These are phyloP conservation scores for Corythaeola cristata DNA, from an alignment of 2,113 vertebrate genomes.

Conservation along the genomic window DNA sequence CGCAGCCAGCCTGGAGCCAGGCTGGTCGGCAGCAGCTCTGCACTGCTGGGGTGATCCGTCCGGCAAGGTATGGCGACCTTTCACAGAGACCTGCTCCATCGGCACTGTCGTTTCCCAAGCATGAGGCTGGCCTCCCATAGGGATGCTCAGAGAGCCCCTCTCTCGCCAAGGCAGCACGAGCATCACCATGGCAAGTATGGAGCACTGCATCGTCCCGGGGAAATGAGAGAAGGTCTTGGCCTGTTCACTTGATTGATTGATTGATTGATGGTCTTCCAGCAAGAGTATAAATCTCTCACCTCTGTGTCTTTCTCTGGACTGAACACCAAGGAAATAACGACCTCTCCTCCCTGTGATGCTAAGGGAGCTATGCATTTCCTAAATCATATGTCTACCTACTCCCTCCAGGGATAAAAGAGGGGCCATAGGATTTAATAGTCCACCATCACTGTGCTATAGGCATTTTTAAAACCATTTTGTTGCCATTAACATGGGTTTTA, in stretches of 20 bases:
- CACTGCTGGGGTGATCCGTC: neutral
- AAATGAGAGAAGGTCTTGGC: neutral
- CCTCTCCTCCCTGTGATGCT: rapidly evolving
- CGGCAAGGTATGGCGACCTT: neutral
- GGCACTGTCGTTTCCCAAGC: rapidly evolving
- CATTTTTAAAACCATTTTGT: neutral
- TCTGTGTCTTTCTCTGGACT: neutral
- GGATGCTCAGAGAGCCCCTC: neutral
- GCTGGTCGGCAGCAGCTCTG: neutral
- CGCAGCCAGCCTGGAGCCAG: neutral
- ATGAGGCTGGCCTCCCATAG: rapidly evolving
- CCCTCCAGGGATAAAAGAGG: neutral
- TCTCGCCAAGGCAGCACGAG: neutral
- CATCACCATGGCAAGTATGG: rapidly evolving
- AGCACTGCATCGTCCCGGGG: neutral
- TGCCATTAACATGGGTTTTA: neutral
- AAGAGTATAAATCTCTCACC: neutral
- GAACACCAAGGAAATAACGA: neutral
- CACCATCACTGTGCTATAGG: neutral
- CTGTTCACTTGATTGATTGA: neutral
- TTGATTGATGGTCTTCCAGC: neutral
- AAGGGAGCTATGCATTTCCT: neutral
- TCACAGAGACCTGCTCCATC: rapidly evolving
- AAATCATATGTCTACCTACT: rapidly evolving
- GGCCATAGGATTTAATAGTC: neutral